Evolutionary conservation across 2,797 vertebrate species (phyloP), one percentile per base, ranked within the genome.

Genomic region (Distichodus sexfasciatus): DNA sequence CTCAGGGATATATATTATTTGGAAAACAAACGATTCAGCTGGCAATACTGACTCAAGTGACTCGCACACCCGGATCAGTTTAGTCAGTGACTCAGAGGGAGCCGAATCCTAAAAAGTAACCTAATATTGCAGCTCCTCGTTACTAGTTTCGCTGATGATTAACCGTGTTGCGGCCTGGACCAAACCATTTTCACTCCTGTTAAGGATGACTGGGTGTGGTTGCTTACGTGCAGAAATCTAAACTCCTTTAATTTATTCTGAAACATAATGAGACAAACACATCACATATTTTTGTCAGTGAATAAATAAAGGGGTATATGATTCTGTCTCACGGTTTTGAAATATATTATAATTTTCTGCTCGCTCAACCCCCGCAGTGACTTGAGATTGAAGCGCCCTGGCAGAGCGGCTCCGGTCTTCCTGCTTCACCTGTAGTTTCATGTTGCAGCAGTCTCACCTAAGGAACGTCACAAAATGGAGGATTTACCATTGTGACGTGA

Each of bases 401-500:
- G 48, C 47, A 4, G 6, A 19, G 36, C 57, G 35, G 53, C 7
- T 19, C 1, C 14, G 12, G 15, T n/a, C 67, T 41, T 47, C 21
- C 15, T 35, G 46, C 24, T 74, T 76, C 80, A 83, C 82, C 82
- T 83, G 79, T 69, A 60, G 66, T 66, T 47, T 75, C 72, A 67
- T 59, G 60, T 64, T 63, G 33, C 68, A 17, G 40, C 33, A n/a
- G 19, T 21, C 70, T 38, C 43, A 71, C 71, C 44, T 51, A n/a
- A 21, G 17, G 26, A 6, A 11, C 36, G 12, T 23, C 2, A 76
- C 83, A 84, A 90, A 89, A 91, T 91, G 88, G 88, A 79, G 3
- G 74, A 21, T 24, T 51, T 82, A 76, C 78, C 79, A 80, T 85
- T 73, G 29, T 86, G 77, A 87, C 21, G 66, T 36, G 33, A 75